Conservation (phyloP, 2,888 invertebrate species). For the Cosmopolites sordidus region DNA sequence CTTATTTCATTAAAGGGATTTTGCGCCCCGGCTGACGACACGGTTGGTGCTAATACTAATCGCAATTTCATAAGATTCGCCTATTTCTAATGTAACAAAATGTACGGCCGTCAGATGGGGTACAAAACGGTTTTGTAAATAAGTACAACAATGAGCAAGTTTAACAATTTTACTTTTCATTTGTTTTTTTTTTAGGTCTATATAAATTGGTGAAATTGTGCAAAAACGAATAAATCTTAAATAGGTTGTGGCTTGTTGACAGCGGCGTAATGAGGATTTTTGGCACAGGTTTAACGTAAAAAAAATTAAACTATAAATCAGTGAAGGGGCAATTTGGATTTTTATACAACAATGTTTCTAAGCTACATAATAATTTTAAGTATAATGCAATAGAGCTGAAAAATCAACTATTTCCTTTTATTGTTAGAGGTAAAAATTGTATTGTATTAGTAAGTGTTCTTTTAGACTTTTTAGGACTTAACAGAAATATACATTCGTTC, state of each 20-base stretch:
- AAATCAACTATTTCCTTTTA: constrained; percentile 28
- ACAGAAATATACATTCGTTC: too few relatives aligned
- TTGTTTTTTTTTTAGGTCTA: constrained; percentile 23
- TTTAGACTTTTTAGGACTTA: too few relatives aligned
- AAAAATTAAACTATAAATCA: constrained; percentile 11
- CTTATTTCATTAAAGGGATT: constrained; percentile 32
- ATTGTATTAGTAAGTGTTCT: too few relatives aligned
- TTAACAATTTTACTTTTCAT: constrained; percentile 33
- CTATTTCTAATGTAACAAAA: constrained; percentile 24
- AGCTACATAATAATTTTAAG: constrained; percentile 43
- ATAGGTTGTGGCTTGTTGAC: constrained; percentile 11
- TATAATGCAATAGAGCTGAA: constrained; percentile 20
- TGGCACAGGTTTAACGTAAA: constrained; percentile 27
- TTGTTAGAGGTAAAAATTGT: too few relatives aligned
- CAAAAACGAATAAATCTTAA: constrained; percentile 27
- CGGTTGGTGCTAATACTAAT: constrained; percentile 17
- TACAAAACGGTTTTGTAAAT: constrained; percentile 38
- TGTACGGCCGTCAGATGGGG: constrained; percentile 17
- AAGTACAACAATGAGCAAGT: constrained; percentile 45
- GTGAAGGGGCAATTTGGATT: neutral
- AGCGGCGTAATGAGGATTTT: constrained; percentile 10
- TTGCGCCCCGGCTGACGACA: constrained; percentile 28
- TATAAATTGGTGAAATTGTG: constrained; percentile 27
- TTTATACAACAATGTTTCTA: constrained; percentile 43
- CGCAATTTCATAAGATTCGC: constrained; percentile 25